Percentiles rank a stretch among this genome's conserved stretches.
phyloP scores from a whole-genome alignment of 2,797 vertebrate genomes.

The Acridotheres tristis region DNA sequence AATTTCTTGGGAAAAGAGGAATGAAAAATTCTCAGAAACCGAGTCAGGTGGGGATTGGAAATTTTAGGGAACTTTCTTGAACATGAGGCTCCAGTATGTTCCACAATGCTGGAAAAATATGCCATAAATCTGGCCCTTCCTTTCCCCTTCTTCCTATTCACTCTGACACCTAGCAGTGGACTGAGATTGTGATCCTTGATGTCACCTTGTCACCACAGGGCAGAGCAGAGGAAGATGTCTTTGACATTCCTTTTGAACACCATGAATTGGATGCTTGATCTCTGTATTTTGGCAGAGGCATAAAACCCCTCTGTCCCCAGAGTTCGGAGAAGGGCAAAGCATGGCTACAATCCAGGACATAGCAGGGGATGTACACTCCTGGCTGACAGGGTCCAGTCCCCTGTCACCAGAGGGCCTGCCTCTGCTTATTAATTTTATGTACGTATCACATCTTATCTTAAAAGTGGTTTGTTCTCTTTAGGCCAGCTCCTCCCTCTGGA shows the following conservation, averaged over 20 bases:
- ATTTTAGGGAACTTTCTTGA: background rate
- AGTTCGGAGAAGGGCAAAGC: background rate
- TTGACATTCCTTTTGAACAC: background rate
- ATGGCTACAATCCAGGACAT: background rate
- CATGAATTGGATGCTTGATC: background rate
- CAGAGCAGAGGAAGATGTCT: background rate
- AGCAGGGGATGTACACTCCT: background rate
- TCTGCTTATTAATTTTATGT: background rate
- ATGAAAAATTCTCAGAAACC: background rate
- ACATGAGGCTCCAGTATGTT: background rate
- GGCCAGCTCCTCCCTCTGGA: background rate
- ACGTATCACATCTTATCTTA: background rate
- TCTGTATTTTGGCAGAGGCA: background rate
- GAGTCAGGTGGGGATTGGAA: background rate
- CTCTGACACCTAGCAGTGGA: background rate
- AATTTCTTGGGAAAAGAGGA: background rate
- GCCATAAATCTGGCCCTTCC: background rate
- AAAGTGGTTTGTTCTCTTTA: background rate
- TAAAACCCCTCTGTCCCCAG: background rate
- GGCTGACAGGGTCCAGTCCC: background rate
- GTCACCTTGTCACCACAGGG: background rate
- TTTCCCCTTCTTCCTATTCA: background rate
- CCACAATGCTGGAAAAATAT: background rate
- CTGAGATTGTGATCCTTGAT: background rate
- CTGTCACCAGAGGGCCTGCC: background rate